Evolutionary conservation across 2,113 vertebrate species (phyloP), one percentile per base, ranked within the genome.

Genomic region (Saccopteryx bilineata): DNA sequence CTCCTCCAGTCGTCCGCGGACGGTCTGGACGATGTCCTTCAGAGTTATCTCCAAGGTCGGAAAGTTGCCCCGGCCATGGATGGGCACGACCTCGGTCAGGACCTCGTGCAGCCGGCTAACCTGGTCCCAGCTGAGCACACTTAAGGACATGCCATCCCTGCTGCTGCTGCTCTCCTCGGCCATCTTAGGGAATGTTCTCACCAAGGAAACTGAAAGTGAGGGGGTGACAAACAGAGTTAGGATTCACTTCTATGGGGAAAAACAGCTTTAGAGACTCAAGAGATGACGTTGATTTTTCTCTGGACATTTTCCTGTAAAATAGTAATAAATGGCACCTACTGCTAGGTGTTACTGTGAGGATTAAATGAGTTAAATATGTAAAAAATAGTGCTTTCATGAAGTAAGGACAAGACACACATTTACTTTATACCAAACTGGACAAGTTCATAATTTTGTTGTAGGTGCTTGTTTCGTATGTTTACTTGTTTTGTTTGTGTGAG

Each of bases 61-160:
- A 95, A 99, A 99, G 99, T 99, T 99, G 60, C 99, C 99, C 14
- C 99, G 98, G 0, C 99, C 99, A 0, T 99, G 99, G 91, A 99
- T 98, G 0, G 99, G 99, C 1, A 99, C 99, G 0, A 98, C 99
- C 95, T 99, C 99, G 0, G 99, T 99, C 65, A 99, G 98, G 84
- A 99, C 99, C 19, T 99, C 99, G 0, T 99, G 98, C 96, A 99
- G 98, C 15, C 99, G 99, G 97, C 98, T 99, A 96, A 99, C 99
- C 98, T 99, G 99, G 80, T 99, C 99, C 99, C 99, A 99, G 98
- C 97, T 99, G 95, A 99, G 98, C 52, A 99, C 98, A 0, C 99
- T 99, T 98, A 98, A 98, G 5, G 99, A 98, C 95, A 97, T 95
- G 56, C 98, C 97, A 74, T 98, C 97, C 93, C 95, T 66, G 89